These are phyloP conservation scores for Merluccius polli DNA, from an alignment of 2,797 vertebrate species.

Conservation along the genomic window DNA sequence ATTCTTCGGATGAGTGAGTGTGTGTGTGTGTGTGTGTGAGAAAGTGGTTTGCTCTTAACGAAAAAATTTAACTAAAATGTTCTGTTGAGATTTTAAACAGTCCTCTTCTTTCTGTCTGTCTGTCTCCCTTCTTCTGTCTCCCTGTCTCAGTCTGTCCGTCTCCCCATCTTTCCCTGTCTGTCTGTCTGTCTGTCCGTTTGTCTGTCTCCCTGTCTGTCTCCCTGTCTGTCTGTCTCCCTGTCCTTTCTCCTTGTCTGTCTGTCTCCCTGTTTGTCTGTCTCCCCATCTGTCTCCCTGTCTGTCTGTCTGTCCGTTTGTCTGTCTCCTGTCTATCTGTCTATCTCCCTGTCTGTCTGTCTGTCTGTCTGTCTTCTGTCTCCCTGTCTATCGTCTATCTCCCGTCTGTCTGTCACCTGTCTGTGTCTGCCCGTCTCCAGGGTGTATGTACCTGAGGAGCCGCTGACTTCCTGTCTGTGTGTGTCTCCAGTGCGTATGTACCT, in stretches of 20 bases:
- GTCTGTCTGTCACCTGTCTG: neutral
- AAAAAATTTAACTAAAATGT: too few species aligned
- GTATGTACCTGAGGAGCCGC: too few species aligned
- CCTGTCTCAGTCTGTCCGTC: too few species aligned
- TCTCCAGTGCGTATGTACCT: constrained; percentile 83
- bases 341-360: neutral
- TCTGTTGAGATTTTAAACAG: neutral
- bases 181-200: too few species aligned
- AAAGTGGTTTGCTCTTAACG: too few species aligned
- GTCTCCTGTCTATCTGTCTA: neutral
- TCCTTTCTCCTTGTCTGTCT: too few species aligned
- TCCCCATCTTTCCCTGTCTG: too few species aligned
- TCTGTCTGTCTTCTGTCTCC: neutral
- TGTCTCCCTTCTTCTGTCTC: too few species aligned
- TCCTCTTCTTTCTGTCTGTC: too few species aligned
- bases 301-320: neutral
- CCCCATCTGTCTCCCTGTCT: neutral
- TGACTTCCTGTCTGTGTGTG: neutral
- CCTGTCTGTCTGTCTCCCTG: too few species aligned
- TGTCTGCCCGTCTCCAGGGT: neutral
- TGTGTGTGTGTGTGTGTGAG: neutral
- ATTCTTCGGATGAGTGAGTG: constrained; percentile 96
- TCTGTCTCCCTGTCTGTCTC: neutral
- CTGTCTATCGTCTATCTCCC: neutral
- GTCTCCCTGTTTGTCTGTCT: neutral